phyloP scores from a whole-genome alignment of 2,797 vertebrate species.

The Peromyscus attwateri region DNA sequence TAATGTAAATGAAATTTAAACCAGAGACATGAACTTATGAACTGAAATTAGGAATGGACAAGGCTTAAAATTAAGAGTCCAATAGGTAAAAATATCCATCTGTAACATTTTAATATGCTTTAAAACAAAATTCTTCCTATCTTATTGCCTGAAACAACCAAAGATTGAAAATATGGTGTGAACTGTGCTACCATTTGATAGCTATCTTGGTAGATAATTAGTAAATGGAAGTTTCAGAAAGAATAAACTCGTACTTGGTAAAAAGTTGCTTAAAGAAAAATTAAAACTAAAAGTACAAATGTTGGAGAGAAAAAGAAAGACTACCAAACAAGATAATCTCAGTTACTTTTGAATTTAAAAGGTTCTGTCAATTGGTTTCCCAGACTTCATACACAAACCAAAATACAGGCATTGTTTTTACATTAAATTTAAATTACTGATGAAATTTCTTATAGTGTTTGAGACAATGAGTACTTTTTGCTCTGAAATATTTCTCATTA shows the following conservation, averaged over 20 bases:
- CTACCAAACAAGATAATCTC: background rate
- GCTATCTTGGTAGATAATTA: background rate
- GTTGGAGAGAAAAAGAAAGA: background rate
- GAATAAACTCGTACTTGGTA: background rate
- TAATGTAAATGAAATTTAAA: background rate
- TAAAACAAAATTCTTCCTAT: background rate
- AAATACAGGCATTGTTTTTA: background rate
- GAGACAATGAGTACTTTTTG: background rate
- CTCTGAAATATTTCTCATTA: background rate
- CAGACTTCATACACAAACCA: background rate
- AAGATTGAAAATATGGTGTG: background rate
- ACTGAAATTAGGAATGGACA: background rate
- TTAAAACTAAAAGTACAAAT: background rate
- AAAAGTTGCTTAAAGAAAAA: background rate
- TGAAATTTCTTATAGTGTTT: background rate
- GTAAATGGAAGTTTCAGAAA: background rate
- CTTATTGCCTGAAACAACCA: background rate
- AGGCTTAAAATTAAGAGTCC: background rate
- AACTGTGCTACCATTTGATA: background rate
- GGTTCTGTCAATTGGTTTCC: background rate
- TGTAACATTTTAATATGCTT: background rate
- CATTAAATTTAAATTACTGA: background rate
- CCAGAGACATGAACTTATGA: background rate
- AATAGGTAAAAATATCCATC: background rate
- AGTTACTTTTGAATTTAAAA: conserved; percentile 32